Evolutionary conservation across 2,888 invertebrate genomes (phyloP).

Genomic region (Agriopis marginaria): DNA sequence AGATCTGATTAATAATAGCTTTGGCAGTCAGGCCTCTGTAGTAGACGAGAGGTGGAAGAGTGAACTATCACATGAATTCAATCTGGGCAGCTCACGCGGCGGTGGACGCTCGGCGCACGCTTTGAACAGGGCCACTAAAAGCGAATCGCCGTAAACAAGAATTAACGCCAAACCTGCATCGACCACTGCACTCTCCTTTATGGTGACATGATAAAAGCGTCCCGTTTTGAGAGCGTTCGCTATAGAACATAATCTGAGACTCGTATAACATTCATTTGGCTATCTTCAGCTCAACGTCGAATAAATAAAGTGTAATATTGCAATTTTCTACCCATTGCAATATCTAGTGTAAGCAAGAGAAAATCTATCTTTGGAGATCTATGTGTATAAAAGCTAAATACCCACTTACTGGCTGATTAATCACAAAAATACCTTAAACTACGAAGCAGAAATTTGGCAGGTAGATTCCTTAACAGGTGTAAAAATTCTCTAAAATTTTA

Average conservation of each 20-base stretch:
- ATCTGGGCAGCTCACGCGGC: constrained; percentile 63
- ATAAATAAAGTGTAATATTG: constrained; percentile 1
- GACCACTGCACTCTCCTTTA: constrained; percentile 81
- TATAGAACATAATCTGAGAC: constrained; percentile 42
- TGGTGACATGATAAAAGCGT: constrained; percentile 78
- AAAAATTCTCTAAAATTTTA: no score
- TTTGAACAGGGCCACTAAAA: constrained; percentile 79
- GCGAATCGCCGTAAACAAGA: constrained; percentile 83
- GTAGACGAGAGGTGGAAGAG: constrained; percentile 30
- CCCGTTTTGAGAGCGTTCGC: constrained; percentile 64
- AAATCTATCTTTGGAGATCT: no score
- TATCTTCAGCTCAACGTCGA: constrained; percentile 6
- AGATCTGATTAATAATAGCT: constrained; percentile 21
- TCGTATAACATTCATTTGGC: constrained; percentile 29
- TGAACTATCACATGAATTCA: constrained; percentile 54
- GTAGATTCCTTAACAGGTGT: no score
- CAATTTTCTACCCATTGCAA: background rate
- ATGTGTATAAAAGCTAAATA: no score
- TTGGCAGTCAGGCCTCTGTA: constrained; percentile 34
- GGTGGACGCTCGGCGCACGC: constrained; percentile 48
- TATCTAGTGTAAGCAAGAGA: background rate
- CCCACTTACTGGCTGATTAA: no score
- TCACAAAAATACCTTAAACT: no score
- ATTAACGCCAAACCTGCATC: constrained; percentile 81
- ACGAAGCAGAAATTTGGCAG: no score